Evolutionary conservation across 2,888 invertebrate species (phyloP).

Genomic region (Electrophaes corylata): DNA sequence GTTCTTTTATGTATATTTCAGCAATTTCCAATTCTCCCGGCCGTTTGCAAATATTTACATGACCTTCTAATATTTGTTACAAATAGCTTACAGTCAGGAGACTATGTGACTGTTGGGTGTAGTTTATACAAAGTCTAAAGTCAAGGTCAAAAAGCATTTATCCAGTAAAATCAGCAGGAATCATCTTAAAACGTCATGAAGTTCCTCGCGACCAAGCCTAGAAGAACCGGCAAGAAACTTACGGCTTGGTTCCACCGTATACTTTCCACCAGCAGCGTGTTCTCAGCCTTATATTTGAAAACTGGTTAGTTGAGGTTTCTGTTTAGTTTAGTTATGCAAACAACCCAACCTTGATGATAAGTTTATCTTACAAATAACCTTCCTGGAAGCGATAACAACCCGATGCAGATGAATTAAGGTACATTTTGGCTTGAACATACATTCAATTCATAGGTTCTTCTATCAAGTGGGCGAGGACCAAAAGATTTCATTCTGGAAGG

Average conservation of each 20-base stretch:
- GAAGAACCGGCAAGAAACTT: no score
- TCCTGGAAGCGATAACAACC: slow-evolving; percentile 5
- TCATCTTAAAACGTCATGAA: no score
- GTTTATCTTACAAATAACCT: slow-evolving; percentile 10
- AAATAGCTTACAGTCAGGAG: no score
- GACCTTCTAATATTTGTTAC: no score
- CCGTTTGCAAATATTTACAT: no score
- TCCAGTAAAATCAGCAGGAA: no score
- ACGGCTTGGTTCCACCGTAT: no score
- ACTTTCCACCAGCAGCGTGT: neutral
- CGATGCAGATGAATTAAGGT: neutral
- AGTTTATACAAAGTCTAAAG: no score
- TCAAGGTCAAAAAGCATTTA: no score
- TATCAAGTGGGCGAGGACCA: neutral
- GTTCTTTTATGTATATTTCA: no score
- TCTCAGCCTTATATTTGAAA: neutral
- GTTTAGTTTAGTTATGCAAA: slow-evolving; percentile 15
- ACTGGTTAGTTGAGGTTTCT: slow-evolving; percentile 3
- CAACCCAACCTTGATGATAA: slow-evolving; percentile 3
- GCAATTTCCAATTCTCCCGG: no score
- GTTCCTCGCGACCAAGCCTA: no score
- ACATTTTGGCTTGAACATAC: neutral
- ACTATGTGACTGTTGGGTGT: neutral
- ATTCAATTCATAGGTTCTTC: neutral
- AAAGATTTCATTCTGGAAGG: neutral